These are phyloP conservation scores for Leuciscus waleckii DNA, from an alignment of 2,797 vertebrate species.

Conservation along the genomic window DNA sequence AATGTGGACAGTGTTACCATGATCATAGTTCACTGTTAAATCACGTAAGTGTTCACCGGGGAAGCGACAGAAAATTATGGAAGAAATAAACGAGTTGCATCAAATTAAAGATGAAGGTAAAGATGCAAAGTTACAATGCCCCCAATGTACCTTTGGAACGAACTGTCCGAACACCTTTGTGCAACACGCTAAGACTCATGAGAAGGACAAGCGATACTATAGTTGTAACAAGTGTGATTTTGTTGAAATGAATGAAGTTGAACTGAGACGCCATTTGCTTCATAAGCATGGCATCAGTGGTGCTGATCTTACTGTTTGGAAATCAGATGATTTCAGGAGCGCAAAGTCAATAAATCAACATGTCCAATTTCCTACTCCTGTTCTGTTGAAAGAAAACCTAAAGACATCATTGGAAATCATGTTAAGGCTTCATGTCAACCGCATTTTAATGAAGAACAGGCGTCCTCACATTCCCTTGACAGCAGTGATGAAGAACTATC, in stretches of 20 bases:
- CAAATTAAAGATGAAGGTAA: conserved; percentile 88
- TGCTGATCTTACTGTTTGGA: conserved; percentile 75
- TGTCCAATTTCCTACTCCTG: conserved; percentile 78
- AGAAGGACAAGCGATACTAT: conserved; percentile 94
- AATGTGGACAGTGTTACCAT: conserved; percentile 93
- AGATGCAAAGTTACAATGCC: conserved; percentile 89
- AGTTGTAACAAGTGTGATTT: conserved; percentile 96
- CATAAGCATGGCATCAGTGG: conserved; percentile 87
- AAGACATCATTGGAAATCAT: conserved; percentile 90
- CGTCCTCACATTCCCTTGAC: conserved; percentile 57
- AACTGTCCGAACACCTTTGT: conserved; percentile 96
- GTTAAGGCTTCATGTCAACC: conserved; percentile 85
- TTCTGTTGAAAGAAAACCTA: conserved; percentile 87
- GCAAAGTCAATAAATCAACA: conserved; percentile 64
- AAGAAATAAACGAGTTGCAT: conserved; percentile 85
- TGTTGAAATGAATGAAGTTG: conserved; percentile 86
- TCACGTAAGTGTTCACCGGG: conserved; percentile 93
- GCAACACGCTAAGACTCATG: conserved; percentile 95
- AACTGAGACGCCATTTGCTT: conserved; percentile 89
- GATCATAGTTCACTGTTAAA: conserved; percentile 89
- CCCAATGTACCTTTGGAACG: conserved; percentile 95
- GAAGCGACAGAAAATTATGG: conserved; percentile 85
- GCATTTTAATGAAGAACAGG: conserved; percentile 66
- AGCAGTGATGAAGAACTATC: conserved; percentile 60
- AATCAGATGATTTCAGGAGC: conserved; percentile 67